A percentile compares a stretch with the other conserved stretches of the same genome.
These are phyloP conservation scores for Ornithoptera alexandrae DNA, from an alignment of 2,888 invertebrate species.

Conservation along the genomic window DNA sequence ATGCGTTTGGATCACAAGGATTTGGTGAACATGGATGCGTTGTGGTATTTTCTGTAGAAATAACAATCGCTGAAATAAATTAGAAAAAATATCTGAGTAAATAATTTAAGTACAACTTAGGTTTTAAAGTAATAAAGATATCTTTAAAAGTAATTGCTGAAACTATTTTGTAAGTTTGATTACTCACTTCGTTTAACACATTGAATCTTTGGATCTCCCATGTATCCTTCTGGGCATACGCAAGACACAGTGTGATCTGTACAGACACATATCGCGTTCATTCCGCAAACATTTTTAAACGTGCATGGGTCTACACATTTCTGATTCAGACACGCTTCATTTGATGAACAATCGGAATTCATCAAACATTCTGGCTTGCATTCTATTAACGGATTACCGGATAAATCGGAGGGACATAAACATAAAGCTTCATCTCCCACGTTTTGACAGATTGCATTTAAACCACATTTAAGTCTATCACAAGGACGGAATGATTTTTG, in stretches of 20 bases:
- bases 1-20: slow-evolving; percentile 85
- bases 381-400: slow-evolving; percentile 88
- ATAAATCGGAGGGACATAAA: slow-evolving; percentile 86
- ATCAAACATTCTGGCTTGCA: slow-evolving; percentile 90
- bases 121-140: not conserved
- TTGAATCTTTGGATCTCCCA: slow-evolving; percentile 89
- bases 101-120: slow-evolving; percentile 14
- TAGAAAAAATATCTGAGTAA: slow-evolving; percentile 17
- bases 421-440: slow-evolving; percentile 86
- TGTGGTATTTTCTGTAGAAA: slow-evolving; percentile 81
- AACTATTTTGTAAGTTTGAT: slow-evolving; percentile 10
- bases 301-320: slow-evolving; percentile 88
- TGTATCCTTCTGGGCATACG: slow-evolving; percentile 86
- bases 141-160: not conserved
- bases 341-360: slow-evolving; percentile 88
- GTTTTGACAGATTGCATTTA: slow-evolving; percentile 88
- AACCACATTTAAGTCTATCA: slow-evolving; percentile 86
- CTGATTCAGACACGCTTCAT: slow-evolving; percentile 87
- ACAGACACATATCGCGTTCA: slow-evolving; percentile 89
- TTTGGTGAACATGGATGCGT: slow-evolving; percentile 87
- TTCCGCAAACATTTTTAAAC: slow-evolving; percentile 86
- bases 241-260: slow-evolving; percentile 92
- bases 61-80: slow-evolving; percentile 70
- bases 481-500: slow-evolving; percentile 83
- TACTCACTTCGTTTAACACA: slow-evolving; percentile 81